phyloP scores from a whole-genome alignment of 2,888 invertebrate genomes.

The Dasypolia templi region DNA sequence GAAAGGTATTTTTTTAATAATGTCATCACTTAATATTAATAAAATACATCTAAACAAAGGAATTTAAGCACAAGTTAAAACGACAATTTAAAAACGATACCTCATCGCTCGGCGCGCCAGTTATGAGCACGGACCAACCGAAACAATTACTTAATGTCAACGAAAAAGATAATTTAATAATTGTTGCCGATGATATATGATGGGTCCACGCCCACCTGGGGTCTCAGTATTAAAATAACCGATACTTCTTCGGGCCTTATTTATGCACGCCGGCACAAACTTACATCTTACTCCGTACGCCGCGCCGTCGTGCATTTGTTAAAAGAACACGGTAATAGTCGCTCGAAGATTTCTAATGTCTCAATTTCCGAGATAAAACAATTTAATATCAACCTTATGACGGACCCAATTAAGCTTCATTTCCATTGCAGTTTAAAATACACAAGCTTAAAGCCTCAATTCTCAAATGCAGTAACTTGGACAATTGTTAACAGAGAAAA shows the following conservation, averaged over 20 bases:
- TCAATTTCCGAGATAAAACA: constrained; percentile 81
- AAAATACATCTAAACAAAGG: constrained; percentile 76
- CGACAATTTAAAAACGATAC: constrained; percentile 83
- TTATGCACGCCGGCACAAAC: constrained; percentile 86
- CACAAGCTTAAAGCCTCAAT: constrained; percentile 75
- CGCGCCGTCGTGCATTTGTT: constrained; percentile 88
- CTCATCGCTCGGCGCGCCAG: constrained; percentile 81
- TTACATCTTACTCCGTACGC: constrained; percentile 88
- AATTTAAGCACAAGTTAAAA: constrained; percentile 77
- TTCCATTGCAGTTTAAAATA: constrained; percentile 70
- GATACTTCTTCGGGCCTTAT: constrained; percentile 85
- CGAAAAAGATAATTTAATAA: constrained; percentile 90
- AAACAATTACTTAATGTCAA: constrained; percentile 91
- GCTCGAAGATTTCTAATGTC: constrained; percentile 89
- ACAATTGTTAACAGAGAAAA: constrained; percentile 63
- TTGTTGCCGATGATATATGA: constrained; percentile 88
- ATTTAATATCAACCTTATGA: constrained; percentile 72
- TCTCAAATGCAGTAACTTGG: constrained; percentile 74
- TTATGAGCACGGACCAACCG: constrained; percentile 79
- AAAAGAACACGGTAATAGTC: constrained; percentile 89
- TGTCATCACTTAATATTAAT: constrained; percentile 66
- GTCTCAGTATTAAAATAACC: constrained; percentile 87
- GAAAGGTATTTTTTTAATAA: constrained; percentile 57
- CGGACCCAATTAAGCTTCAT: constrained; percentile 59
- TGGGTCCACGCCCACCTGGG: constrained; percentile 88